phyloP scores from a whole-genome alignment of 1,140 invertebrate species.

The Ostrea denselamellosa region DNA sequence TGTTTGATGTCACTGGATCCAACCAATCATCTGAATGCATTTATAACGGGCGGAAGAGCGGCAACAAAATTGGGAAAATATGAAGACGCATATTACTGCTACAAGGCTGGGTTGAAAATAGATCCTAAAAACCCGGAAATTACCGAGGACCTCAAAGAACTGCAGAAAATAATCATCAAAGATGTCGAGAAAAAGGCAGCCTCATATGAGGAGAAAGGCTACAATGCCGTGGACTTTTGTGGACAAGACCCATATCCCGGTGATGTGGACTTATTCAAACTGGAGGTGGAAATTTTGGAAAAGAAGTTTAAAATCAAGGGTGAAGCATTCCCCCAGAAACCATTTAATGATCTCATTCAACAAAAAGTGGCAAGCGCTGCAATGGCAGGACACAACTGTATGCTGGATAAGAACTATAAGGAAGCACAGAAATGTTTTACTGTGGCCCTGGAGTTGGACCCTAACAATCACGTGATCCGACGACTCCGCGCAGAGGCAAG shows the following conservation, averaged over 20 bases:
- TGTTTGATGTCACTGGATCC: constrained; percentile 23
- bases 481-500: constrained; percentile 67
- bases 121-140: constrained; percentile 63
- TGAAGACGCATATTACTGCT: constrained; percentile 50
- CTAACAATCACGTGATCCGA: constrained; percentile 63
- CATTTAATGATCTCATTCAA: constrained; percentile 33
- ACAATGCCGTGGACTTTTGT: constrained; percentile 73
- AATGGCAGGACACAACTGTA: constrained; percentile 59
- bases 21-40: neutral
- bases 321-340: constrained; percentile 7
- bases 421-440: constrained; percentile 63
- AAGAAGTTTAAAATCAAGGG: constrained; percentile 69
- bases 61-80: constrained; percentile 53
- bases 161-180: constrained; percentile 63
- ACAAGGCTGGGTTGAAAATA: constrained; percentile 48
- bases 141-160: constrained; percentile 60
- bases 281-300: constrained; percentile 71
- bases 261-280: constrained; percentile 67
- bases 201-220: constrained; percentile 58
- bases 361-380: constrained; percentile 60
- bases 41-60: constrained; percentile 45
- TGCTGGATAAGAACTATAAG: constrained; percentile 47
- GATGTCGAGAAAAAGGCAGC: constrained; percentile 57
- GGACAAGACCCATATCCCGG: constrained; percentile 72
- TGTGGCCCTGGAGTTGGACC: constrained; percentile 64